Conservation (phyloP, 2,888 invertebrate genomes). For the Cephus pulcher region DNA sequence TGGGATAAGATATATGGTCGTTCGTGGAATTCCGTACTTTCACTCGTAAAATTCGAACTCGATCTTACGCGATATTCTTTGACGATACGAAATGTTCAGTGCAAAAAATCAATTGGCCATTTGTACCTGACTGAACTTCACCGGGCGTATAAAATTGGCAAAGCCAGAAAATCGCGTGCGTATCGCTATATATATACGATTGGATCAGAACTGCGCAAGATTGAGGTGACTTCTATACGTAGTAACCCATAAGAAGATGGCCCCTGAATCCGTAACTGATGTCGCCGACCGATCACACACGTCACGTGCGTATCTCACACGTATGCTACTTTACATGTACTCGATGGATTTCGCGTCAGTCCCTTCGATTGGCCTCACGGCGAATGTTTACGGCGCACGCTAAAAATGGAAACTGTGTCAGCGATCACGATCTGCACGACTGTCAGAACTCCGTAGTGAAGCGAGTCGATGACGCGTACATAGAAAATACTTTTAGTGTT, state of each 20-base stretch:
- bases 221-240: not conserved
- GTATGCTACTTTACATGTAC: not conserved
- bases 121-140: not conserved
- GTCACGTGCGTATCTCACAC: not conserved
- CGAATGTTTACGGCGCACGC: conserved; percentile 1
- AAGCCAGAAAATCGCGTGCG: not conserved
- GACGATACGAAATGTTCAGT: not conserved
- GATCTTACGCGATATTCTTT: conserved; percentile 32
- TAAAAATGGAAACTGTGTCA: conserved; percentile 45
- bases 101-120: not conserved
- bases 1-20: not conserved
- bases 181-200: no score
- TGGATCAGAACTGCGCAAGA: not conserved
- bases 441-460: conserved; percentile 6
- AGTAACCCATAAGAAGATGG: not conserved
- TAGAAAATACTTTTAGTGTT: not conserved
- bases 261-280: not conserved
- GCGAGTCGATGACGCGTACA: conserved; percentile 11
- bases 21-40: conserved; percentile 1
- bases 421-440: conserved; percentile 16
- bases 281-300: not conserved
- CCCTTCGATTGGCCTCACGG: not conserved
- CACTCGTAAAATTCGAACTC: conserved; percentile 30
- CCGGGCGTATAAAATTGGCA: not conserved
- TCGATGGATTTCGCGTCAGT: not conserved